phyloP scores from a whole-genome alignment of 2,888 invertebrate species.

The Ochropleura leucogaster region DNA sequence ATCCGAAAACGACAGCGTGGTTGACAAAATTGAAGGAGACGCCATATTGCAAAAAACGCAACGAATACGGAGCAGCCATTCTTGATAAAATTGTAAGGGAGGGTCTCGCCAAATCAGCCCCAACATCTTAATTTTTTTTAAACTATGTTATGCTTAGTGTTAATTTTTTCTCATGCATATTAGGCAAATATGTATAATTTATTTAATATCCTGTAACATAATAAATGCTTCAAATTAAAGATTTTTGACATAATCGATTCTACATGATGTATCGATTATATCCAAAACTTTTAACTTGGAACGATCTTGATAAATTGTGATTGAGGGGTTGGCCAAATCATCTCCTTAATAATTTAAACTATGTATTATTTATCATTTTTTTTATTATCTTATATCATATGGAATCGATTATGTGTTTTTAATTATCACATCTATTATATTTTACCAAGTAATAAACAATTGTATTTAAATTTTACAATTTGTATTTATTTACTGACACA shows the following conservation, averaged over 20 bases:
- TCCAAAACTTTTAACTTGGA: background rate
- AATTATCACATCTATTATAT: no score
- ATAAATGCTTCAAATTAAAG: no score
- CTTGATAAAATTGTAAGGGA: constrained; percentile 10
- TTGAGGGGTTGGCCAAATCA: no score
- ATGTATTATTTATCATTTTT: no score
- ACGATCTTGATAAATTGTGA: no score
- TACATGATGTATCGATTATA: no score
- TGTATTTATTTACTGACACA: background rate
- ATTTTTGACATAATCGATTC: no score
- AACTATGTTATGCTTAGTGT: background rate
- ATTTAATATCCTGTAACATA: no score
- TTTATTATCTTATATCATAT: no score
- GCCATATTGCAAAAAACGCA: constrained; percentile 28
- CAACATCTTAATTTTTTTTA: background rate
- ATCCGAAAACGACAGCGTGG: constrained; percentile 15
- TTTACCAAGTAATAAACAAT: background rate
- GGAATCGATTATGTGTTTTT: no score
- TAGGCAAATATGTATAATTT: background rate
- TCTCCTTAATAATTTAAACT: no score
- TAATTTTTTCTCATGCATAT: no score
- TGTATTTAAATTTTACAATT: background rate
- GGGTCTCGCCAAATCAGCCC: background rate
- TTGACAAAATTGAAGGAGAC: constrained; percentile 10
- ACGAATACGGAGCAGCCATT: constrained; percentile 17